Evolutionary conservation across 1,140 invertebrate species (phyloP), one percentile per base, ranked within the genome.

Genomic region (Zaprionus gabonicus): DNA sequence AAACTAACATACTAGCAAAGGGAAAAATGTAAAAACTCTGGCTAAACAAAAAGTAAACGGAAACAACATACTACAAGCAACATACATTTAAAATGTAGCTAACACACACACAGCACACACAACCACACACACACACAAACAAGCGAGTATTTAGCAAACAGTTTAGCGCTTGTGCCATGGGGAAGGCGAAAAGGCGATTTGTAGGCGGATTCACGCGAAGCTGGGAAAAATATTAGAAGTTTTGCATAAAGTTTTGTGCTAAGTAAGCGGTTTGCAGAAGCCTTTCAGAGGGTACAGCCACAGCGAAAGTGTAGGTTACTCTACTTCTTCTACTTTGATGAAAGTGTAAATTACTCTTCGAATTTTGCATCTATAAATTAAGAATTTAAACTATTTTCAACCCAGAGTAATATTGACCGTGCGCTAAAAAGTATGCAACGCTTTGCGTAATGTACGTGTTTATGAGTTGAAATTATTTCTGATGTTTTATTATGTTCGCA

Each of bases 1-100:
- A 75, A 85, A 65, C 80, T 81, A 78, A 71, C 46, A 56, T 72
- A 75, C 49, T 66, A 63, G 66, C 70, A 60, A 63, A 53, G 66
- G 38, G 65, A 70, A 71, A 60, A 66, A 49, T 51, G 34, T 60
- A 60, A 60, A 73, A 59, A 46, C 66, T 68, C 56, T 76, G 66
- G 63, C 55, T 72, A 75, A 85, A 55, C 64, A 70, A 65, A 77
- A 88, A 74, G 62, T 64, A 73, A 85, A 57, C 64, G 66, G 27
- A 77, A 88, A 82, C 69, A 57, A 67, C 27, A 66, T 63, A 46
- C 51, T 44, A 17, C 41, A 46, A 1, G 80, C 69, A 57, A 58
- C 38, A 57, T 67, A 79, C 65, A 88, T 81, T 80, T 62, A 70
- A 75, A 81, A 77, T 65, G 77, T 74, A 80, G 69, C 62, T 57